phyloP scores from a whole-genome alignment of 2,797 vertebrate species.

The Acrossocheilus fasciatus region DNA sequence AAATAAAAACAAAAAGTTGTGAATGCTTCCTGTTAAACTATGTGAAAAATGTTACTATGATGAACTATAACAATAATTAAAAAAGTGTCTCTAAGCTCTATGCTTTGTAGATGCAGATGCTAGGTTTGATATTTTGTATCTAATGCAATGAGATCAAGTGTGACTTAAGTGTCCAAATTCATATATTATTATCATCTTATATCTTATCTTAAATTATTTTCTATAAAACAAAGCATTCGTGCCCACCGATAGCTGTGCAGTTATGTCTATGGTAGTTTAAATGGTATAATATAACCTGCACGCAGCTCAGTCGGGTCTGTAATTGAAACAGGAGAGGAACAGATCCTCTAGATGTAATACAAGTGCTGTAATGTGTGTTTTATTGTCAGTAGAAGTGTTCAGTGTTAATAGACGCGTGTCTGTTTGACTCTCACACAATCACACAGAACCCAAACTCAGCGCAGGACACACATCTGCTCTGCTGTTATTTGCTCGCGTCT shows the following conservation, averaged over 20 bases:
- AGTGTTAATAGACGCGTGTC: not conserved
- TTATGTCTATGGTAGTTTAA: too few species aligned
- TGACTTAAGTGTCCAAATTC: too few species aligned
- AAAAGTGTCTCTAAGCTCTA: too few species aligned
- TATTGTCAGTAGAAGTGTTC: not conserved
- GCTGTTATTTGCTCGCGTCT: not conserved
- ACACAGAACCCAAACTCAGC: not conserved
- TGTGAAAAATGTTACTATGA: too few species aligned
- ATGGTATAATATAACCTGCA: too few species aligned
- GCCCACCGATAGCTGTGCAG: too few species aligned
- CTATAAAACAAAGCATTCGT: too few species aligned
- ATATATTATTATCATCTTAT: too few species aligned
- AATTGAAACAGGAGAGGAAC: not conserved
- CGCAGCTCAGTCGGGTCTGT: not conserved
- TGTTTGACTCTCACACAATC: not conserved
- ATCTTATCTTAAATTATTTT: too few species aligned
- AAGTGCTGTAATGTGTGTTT: not conserved
- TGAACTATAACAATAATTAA: too few species aligned
- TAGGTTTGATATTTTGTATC: too few species aligned
- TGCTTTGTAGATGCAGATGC: not conserved
- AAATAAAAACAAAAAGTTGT: not conserved
- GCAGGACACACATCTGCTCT: not conserved
- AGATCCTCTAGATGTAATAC: not conserved
- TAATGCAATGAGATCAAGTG: too few species aligned
- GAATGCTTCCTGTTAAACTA: not conserved